Evolutionary conservation across 2,113 vertebrate genomes (phyloP), one percentile per base, ranked within the genome.

Genomic region (Lycaon pictus): DNA sequence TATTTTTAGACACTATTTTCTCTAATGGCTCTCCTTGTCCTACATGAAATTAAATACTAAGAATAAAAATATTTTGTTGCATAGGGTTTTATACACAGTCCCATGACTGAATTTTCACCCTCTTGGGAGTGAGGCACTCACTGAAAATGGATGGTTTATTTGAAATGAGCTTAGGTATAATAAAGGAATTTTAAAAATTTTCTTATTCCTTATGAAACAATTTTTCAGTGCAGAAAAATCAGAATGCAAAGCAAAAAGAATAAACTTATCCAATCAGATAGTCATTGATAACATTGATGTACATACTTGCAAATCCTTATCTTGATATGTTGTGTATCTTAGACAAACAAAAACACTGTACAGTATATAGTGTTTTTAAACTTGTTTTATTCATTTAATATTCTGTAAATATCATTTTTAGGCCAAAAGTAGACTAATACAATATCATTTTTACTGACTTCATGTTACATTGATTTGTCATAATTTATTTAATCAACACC

Each of bases 191-290:
- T 90, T 62, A 16, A 23, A 43, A 71, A 23, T 62, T 87, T 86
- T 97, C 29, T 90, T 86, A 76, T 58, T 87, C 77, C 76, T 80
- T 83, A 62, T 87, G 53, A 96, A 90, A 51, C 7, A 37, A 27
- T n/a, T 93, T 65, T 58, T 81, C 3, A 32, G 15, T 88, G 6
- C n/a, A 76, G 23, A 97, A 85, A 92, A 93, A 71, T 95, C n/a
- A 67, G 32, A 55, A 71, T 51, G 29, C 4, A 37, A 55, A 53
- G 56, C 16, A 53, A 85, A 82, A 58, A 53, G 7, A 65, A 74
- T 74, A 67, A 92, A 83, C 37, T 4, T 5, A 93, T 9, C 5
- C 11, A 56, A 5, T 6, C 1, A 83, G 9, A 56, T 2, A 23
- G 32, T 63, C 15, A 32, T 79, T 81, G 29, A 15, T 62, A 74